phyloP scores from a whole-genome alignment of 37 sponge, comb jelly and placozoan species.

The Tethya wilhelma region DNA sequence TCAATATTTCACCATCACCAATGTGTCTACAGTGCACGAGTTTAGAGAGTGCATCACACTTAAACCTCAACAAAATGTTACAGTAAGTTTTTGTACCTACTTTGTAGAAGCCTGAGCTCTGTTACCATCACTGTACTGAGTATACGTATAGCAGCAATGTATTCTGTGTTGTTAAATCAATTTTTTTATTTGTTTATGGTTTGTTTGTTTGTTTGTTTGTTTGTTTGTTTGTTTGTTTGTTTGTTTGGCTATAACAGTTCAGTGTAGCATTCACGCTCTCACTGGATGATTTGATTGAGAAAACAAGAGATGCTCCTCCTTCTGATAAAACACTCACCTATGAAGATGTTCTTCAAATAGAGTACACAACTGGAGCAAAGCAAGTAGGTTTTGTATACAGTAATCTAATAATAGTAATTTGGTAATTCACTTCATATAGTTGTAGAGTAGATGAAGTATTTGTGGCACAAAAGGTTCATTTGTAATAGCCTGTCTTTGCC shows the following conservation, averaged over 20 bases:
- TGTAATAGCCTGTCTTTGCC: no score
- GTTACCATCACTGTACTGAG: no score
- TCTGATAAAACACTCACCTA: no score
- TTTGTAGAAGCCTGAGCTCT: no score
- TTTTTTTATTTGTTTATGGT: no score
- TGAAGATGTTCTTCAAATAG: conserved; percentile 20
- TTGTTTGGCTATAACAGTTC: conserved; percentile 7
- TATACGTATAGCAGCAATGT: no score
- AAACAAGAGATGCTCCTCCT: not conserved
- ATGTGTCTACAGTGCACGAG: not conserved
- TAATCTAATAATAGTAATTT: not conserved
- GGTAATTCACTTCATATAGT: not conserved
- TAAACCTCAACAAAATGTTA: not conserved
- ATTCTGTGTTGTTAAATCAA: no score
- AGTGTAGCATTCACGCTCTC: conserved; percentile 5
- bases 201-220: no score
- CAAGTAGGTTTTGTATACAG: conserved; percentile 27
- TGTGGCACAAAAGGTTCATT: no score
- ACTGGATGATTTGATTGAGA: not conserved
- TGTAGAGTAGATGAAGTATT: no score
- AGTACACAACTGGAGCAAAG: conserved; percentile 12
- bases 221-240: not conserved
- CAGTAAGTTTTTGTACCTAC: no score
- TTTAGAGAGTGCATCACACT: not conserved
- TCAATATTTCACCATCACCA: conserved; percentile 13